Conservation (phyloP, 1,140 invertebrate species). For the Bombus waltoni region DNA sequence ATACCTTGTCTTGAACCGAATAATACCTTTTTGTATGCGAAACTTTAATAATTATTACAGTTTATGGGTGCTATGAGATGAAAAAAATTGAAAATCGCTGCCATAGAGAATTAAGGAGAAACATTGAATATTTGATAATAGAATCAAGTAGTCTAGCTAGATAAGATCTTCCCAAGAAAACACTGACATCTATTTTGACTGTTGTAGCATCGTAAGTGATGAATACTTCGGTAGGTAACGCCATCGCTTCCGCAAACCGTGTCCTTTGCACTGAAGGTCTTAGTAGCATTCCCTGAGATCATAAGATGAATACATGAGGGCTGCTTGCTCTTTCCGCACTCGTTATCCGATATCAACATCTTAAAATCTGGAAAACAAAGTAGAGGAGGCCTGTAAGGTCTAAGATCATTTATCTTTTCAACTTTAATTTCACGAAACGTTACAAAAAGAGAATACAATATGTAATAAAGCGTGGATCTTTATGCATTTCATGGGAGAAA, state of each 20-base stretch:
- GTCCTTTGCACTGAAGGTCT: slow-evolving; percentile 34
- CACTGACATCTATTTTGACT: slow-evolving; percentile 71
- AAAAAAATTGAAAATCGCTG: no score
- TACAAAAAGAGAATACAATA: no score
- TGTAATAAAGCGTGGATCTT: no score
- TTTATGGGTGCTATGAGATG: no score
- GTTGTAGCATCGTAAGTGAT: slow-evolving; percentile 73
- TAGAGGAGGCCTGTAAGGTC: neutral
- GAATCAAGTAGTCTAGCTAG: neutral
- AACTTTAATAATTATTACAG: no score
- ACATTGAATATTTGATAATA: no score
- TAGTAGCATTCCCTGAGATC: slow-evolving; percentile 41
- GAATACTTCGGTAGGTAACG: slow-evolving; percentile 68
- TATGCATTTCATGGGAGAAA: no score
- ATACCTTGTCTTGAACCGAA: no score
- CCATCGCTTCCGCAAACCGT: slow-evolving; percentile 75
- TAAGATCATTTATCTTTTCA: neutral
- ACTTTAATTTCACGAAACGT: neutral
- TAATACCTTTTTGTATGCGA: no score
- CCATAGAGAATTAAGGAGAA: no score
- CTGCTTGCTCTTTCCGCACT: slow-evolving; percentile 66
- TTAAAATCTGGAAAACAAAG: slow-evolving; percentile 54
- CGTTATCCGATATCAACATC: slow-evolving; percentile 58
- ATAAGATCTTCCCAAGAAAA: neutral
- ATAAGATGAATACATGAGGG: slow-evolving; percentile 64